A percentile compares a stretch with the other conserved stretches of the same genome.
Evolutionary conservation across 2,888 invertebrate genomes (phyloP).

Genomic region (Diadegma fenestrale): DNA sequence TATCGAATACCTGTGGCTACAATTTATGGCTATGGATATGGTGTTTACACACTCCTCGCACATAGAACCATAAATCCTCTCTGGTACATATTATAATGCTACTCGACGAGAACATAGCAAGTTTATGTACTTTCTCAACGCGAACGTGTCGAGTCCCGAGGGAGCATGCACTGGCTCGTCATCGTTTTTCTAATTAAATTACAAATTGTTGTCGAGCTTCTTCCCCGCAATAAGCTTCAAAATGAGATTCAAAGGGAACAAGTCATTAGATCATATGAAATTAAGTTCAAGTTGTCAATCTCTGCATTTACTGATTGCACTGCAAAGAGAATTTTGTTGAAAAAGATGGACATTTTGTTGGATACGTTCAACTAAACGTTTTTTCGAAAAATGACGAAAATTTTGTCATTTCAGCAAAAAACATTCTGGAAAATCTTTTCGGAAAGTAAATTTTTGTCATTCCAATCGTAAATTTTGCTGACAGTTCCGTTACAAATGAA

Average conservation of each 20-base stretch:
- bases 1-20: neutral
- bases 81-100: neutral
- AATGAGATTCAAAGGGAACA: neutral
- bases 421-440: too few species aligned
- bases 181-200: slow-evolving; percentile 14
- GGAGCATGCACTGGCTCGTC: neutral
- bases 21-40: neutral
- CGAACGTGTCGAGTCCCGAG: slow-evolving; percentile 9
- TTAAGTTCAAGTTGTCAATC: neutral
- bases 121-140: neutral
- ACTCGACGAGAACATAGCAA: neutral
- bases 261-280: neutral
- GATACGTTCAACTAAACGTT: too few species aligned
- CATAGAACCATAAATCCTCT: neutral
- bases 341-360: too few species aligned
- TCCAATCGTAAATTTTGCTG: too few species aligned
- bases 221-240: neutral
- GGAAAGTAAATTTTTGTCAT: too few species aligned
- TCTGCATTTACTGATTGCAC: too few species aligned
- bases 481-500: too few species aligned
- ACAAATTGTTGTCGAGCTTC: neutral
- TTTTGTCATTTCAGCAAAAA: too few species aligned
- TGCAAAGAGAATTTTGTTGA: too few species aligned
- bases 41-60: neutral
- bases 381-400: too few species aligned